Base-by-base conservation (phyloP, 2,113 vertebrate species). In the Morone chrysops region DNA sequence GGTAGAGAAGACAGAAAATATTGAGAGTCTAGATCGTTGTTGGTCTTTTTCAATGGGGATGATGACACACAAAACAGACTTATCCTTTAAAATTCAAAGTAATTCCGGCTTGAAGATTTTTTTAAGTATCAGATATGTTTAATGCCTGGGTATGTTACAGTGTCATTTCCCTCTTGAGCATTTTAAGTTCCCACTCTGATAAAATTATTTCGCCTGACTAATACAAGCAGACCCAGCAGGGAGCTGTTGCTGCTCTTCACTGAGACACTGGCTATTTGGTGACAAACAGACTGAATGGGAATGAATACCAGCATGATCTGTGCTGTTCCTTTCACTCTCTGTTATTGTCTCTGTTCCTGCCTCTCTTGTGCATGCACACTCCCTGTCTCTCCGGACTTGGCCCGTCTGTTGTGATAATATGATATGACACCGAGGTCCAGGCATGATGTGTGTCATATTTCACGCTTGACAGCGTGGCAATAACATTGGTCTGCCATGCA, bases 391-490 rank as follows among this genome's bases (percentile, higher is more conserved):
- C 53, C 22, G 38, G 90, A 83, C 82, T 75, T 41, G 51, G 75
- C 85, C 88, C 59, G 82, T 83, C 85, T 84, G 82, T 78, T 87
- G 88, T 36, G 78, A 93, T 93, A 89, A 93, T 88, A 72, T 57
- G 72, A 87, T 81, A 63, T 90, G 92, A 93, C 90, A 93, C 60
- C 14, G 76, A 60, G 78, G 87, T 90, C 85, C 82, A 43, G 75
- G 63, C 83, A 51, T 86, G 89, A 93, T 80, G 86, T 77, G 86
- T 92, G 91, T 92, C 92, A 93, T 93, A 87, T 74, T 84, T 91
- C 87, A 91, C 75, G 75, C 90, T 89, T 50, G 61, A 80, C 74
- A 70, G 87, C 68, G 36, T 81, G 85, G 75, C 78, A 56, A 77
- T 74, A 81, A 75, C 82, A 88, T 85, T 86, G 86, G 82, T 90